Base-by-base conservation (phyloP, 2,797 vertebrate species). In the Thaleichthys pacificus region DNA sequence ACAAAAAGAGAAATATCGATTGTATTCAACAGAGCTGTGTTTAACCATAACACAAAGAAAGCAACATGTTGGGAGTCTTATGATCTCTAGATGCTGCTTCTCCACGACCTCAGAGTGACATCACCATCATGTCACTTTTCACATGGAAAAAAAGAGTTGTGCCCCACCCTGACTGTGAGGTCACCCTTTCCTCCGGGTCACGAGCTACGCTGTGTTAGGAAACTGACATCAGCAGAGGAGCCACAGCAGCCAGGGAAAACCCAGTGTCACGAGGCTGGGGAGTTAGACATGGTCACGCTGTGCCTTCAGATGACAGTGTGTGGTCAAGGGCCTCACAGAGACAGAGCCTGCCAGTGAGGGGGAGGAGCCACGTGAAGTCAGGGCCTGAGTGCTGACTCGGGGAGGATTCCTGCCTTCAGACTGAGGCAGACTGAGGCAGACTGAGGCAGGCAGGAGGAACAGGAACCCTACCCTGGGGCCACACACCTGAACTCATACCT, bases 401-500 rank as follows among this genome's bases (percentile, higher is more conserved):
- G 26, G 26, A 26, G 28, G 3, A 30, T 30, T 30, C 4, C 4
- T 30, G 28, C 28, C 4, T 30, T 30, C 32, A 8, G 6, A 6
- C 7, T 35, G 32, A 35, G 32, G 32, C 32, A 6, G 32, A n/a
- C n/a, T n/a, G n/a, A n/a, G n/a, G n/a, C 32, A 8, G 6, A 6
- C 7, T 35, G 32, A 35, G 32, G 32, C 32, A 6, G 32, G 32
- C 32, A 0, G 32, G 32, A 8, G 32, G 42, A 56, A 49, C 47
- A 12, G 5, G n/a, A 6, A 38, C 60, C 7, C 14, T 21, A 61
- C 7, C 69, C 12, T 28, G 9, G 12, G 65, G 26, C 61, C 64
- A 38, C 58, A 76, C 71, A 83, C 69, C 79, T 73, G 49, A 80
- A 63, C 62, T 49, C 65, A 73, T 65, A 71, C 22, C 19, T 51